Evolutionary conservation across 2,113 vertebrate species (phyloP), one percentile per base, ranked within the genome.

Genomic region (Atlantisia rogersi): DNA sequence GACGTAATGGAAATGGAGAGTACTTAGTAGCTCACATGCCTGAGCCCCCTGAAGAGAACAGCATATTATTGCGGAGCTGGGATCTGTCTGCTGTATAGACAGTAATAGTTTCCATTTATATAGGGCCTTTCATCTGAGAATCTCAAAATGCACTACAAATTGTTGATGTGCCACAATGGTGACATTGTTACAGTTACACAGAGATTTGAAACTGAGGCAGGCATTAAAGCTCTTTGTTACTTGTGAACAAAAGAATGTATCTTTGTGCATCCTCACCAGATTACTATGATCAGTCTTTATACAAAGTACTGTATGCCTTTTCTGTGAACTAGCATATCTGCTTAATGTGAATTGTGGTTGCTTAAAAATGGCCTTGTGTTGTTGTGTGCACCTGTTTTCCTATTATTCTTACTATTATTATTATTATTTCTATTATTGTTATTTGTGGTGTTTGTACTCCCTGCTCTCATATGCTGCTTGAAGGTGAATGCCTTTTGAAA

Each of bases 101-200:
- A 97, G 95, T 93, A 94, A 94, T 42, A 86, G 74, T 89, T 97
- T 87, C 78, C 67, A 80, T 92, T 96, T 93, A 91, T 87, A 81
- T 44, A 82, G 15, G n/a, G 26, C 7, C 86, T 93, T 96, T 94
- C 44, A 90, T 95, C 67, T 95, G 77, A 95, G 70, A 28, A 93
- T 95, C 89, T 95, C 82, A 87, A 85, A 94, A 89, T 44, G 63
- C 31, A 19, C 88, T 90, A 64, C 84, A 77, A 68, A 96, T 97
- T 95, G 90, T 29, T 24, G 28, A 86, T 82, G 52, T 94, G 71
- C 59, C 63, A 89, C 69, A 70, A 35, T 65, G 92, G 48, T 77
- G 81, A 82, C 29, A 63, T 25, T 77, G 64, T 93, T 92, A 94
- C 25, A 44, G 77, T 73, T 91, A 48, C 81, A 32, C 9, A 86